Conservation (phyloP, 2,113 vertebrate species). For the Elephas maximus region DNA sequence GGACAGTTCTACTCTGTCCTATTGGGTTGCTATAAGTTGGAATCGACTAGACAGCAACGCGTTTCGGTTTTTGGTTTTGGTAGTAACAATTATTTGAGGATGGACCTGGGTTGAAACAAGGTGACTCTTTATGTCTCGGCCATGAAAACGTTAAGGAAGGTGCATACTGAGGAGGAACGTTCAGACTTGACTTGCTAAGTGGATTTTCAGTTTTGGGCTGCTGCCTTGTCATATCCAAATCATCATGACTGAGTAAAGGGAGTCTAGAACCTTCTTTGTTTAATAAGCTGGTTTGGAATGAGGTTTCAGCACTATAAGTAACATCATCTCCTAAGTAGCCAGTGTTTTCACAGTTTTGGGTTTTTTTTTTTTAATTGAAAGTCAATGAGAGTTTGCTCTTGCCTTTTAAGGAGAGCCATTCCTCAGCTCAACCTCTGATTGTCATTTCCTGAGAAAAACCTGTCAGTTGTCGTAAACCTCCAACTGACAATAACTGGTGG, state of each 20-base stretch:
- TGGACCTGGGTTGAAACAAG: background rate
- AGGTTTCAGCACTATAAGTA: background rate
- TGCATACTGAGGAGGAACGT: background rate
- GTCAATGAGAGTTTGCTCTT: background rate
- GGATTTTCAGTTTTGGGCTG: background rate
- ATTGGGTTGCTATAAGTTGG: no score
- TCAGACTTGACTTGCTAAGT: background rate
- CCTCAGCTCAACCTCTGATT: background rate
- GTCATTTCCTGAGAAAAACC: background rate
- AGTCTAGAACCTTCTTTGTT: background rate
- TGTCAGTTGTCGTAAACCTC: background rate
- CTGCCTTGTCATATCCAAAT: background rate
- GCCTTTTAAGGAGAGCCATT: background rate
- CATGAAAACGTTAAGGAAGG: background rate
- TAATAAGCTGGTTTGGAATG: background rate
- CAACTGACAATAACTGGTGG: background rate
- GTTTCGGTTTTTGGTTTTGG: no score
- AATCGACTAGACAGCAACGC: no score
- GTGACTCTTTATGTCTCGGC: background rate
- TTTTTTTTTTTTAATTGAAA: background rate
- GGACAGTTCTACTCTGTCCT: no score
- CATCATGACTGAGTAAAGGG: background rate
- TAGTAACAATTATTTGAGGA: background rate
- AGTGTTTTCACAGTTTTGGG: conserved; percentile 1
- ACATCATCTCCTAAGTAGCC: background rate